phyloP scores from a whole-genome alignment of 2,888 invertebrate genomes.

The Nomada lathburiana region DNA sequence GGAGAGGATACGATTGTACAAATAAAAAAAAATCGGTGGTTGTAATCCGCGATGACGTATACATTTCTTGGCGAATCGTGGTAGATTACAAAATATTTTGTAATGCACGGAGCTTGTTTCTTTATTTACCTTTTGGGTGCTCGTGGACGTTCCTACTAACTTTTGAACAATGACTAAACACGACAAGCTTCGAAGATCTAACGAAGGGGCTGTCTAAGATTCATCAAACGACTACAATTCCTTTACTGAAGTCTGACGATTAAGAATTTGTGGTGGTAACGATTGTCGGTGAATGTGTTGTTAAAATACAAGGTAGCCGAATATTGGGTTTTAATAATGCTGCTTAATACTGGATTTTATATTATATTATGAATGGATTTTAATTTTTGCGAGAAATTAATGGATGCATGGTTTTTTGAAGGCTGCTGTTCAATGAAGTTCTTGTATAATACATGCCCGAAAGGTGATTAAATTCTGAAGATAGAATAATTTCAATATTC shows the following conservation, averaged over 20 bases:
- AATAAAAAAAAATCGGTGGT: constrained; percentile 29
- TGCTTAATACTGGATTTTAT: too few relatives aligned
- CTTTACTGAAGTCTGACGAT: constrained; percentile 22
- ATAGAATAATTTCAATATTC: too few relatives aligned
- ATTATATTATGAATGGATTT: too few relatives aligned
- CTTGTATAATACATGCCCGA: too few relatives aligned
- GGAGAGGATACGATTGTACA: neutral
- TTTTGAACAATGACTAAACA: constrained; percentile 50
- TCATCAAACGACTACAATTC: constrained; percentile 36
- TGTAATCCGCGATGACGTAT: constrained; percentile 34
- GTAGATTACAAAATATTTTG: constrained; percentile 20
- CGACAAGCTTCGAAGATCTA: constrained; percentile 50
- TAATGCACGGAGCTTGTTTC: constrained; percentile 21
- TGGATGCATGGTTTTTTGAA: too few relatives aligned
- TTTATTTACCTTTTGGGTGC: constrained; percentile 19
- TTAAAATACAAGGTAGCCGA: neutral
- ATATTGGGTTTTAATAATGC: neutral
- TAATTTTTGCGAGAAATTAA: too few relatives aligned
- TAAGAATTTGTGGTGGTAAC: constrained; percentile 27
- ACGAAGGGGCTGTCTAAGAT: constrained; percentile 57
- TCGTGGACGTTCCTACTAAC: constrained; percentile 16
- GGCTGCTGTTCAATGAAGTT: too few relatives aligned
- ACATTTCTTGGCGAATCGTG: constrained; percentile 8
- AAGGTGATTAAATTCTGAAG: too few relatives aligned
- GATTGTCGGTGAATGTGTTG: constrained; percentile 15